Evolutionary conservation across 2,888 invertebrate genomes (phyloP).

Genomic region (Ypsolopha scabrella): DNA sequence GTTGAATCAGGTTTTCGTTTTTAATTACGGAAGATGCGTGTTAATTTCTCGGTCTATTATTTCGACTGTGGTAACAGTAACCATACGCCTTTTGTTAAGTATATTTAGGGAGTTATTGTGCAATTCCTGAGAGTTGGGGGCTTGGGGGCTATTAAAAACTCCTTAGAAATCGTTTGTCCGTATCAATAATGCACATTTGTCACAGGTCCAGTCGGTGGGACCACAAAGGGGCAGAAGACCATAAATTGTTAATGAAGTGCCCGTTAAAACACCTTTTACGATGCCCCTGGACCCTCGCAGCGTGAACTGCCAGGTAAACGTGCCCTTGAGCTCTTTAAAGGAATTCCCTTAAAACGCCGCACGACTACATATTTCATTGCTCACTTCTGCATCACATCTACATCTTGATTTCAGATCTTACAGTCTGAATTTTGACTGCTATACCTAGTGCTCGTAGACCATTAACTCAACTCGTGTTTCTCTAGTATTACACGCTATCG

Average conservation of each 20-base stretch:
- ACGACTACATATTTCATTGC: neutral
- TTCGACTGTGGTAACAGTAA: neutral
- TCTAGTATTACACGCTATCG: neutral
- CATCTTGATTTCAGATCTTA: no score
- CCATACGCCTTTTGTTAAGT: neutral
- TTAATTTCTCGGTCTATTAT: constrained; percentile 10
- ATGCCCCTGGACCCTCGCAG: constrained; percentile 20
- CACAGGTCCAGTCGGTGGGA: constrained; percentile 13
- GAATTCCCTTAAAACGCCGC: neutral
- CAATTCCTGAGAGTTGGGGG: neutral
- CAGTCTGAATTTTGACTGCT: no score
- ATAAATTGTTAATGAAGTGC: constrained; percentile 48
- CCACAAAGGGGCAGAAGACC: constrained; percentile 26
- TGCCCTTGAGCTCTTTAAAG: constrained; percentile 1
- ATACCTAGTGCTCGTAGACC: no score
- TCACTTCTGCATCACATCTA: neutral
- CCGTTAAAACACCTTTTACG: constrained; percentile 21
- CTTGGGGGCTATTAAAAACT: neutral
- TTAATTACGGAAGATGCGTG: constrained; percentile 6
- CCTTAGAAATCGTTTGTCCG: neutral
- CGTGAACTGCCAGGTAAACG: constrained; percentile 15
- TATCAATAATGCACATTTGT: constrained; percentile 1
- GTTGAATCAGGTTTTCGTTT: neutral
- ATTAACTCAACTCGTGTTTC: no score
- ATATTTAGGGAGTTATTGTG: neutral